Evolutionary conservation across 2,113 vertebrate species (phyloP).

Genomic region (Lynx canadensis): DNA sequence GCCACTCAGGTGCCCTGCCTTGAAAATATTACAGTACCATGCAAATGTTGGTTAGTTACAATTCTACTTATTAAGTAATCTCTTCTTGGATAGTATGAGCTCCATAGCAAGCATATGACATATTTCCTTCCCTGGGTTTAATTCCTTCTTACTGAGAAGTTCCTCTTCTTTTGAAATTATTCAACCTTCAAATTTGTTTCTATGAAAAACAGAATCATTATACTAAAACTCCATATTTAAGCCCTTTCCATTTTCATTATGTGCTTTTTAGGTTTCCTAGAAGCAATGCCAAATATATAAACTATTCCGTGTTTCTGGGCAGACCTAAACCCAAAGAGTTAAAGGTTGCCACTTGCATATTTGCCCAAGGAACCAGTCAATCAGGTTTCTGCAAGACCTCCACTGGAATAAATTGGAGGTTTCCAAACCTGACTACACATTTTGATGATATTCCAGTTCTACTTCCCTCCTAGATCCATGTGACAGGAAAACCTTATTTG

Average conservation of each 20-base stretch:
- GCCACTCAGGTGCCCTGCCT: background rate
- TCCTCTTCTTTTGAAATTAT: conserved; percentile 26
- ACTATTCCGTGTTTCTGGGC: background rate
- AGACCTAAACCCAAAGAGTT: background rate
- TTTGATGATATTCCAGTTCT: background rate
- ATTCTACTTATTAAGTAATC: background rate
- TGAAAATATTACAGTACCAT: background rate
- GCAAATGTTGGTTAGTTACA: background rate
- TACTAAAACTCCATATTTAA: conserved; percentile 32
- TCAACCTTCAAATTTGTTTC: conserved; percentile 35
- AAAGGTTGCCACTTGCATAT: background rate
- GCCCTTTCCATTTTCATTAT: background rate
- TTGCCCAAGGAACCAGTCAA: background rate
- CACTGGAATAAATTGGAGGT: background rate
- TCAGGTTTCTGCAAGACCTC: background rate
- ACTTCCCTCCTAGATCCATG: background rate
- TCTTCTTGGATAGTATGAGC: background rate
- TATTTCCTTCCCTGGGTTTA: background rate
- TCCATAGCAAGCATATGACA: background rate
- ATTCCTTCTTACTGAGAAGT: conserved; percentile 18
- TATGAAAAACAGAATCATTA: conserved; percentile 15
- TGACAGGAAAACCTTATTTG: conserved; percentile 37
- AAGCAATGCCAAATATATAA: background rate
- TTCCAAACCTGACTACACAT: background rate
- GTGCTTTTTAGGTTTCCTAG: conserved; percentile 26